These are phyloP conservation scores for Mixornis gularis DNA, from an alignment of 2,113 vertebrate genomes.

Conservation along the genomic window DNA sequence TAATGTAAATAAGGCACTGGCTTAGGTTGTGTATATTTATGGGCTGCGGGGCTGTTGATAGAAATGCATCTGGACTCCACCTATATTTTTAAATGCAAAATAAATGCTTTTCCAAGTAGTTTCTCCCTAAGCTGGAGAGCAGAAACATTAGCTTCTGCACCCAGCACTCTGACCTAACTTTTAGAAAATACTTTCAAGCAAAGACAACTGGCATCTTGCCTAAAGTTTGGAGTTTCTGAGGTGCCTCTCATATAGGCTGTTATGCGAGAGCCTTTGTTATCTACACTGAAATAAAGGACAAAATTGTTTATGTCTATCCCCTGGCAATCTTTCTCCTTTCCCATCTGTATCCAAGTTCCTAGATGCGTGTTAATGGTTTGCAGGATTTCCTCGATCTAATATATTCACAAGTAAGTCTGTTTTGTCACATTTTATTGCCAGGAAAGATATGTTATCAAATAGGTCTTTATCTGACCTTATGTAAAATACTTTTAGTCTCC, in stretches of 20 bases:
- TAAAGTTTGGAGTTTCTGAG: not conserved
- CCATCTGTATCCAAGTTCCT: not conserved
- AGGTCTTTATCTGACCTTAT: not conserved
- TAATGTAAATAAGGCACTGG: slow-evolving; percentile 18
- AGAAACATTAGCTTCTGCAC: not conserved
- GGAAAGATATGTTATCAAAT: not conserved
- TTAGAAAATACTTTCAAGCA: not conserved
- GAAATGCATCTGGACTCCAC: not conserved
- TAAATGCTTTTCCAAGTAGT: not conserved
- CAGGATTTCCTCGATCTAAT: not conserved
- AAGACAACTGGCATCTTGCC: not conserved
- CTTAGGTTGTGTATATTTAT: not conserved
- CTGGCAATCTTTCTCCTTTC: not conserved
- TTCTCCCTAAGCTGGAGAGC: not conserved
- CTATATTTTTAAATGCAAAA: slow-evolving; percentile 8
- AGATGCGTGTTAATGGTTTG: not conserved
- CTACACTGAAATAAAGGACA: not conserved
- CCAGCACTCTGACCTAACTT: not conserved
- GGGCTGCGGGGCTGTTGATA: not conserved
- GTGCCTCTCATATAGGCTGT: not conserved
- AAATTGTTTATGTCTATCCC: not conserved
- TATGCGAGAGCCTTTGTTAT: not conserved
- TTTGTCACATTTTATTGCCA: not conserved
- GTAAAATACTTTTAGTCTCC: not conserved
- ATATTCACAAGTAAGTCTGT: not conserved